These are phyloP conservation scores for Anoplolepis gracilipes DNA, from an alignment of 1,140 invertebrate genomes.

Conservation along the genomic window DNA sequence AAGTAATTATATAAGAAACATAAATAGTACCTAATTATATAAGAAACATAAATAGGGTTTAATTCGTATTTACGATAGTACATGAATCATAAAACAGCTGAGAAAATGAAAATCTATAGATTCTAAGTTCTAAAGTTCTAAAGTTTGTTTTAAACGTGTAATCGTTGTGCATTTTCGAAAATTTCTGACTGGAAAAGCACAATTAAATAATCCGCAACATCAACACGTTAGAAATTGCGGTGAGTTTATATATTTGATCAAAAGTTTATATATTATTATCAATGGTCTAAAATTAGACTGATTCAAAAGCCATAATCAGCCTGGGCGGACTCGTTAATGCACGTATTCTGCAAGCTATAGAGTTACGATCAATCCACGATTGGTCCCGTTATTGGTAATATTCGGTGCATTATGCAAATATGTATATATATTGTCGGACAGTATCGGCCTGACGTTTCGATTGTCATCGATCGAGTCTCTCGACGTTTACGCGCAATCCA, in stretches of 20 bases:
- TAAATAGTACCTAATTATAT: neutral
- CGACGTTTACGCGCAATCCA: conserved; percentile 49
- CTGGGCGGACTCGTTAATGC: conserved; percentile 40
- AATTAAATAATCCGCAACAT: neutral
- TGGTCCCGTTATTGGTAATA: conserved; percentile 57
- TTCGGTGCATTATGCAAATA: conserved; percentile 60
- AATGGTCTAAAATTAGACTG: conserved; percentile 36
- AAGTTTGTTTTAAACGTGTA: neutral
- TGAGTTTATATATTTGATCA: conserved; percentile 8
- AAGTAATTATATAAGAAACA: neutral
- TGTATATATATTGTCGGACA: conserved; percentile 49
- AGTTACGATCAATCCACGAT: conserved; percentile 54
- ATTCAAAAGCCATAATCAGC: conserved; percentile 35
- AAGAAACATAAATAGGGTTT: neutral
- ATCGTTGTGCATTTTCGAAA: neutral
- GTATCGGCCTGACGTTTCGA: conserved; percentile 21
- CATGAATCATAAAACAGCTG: neutral
- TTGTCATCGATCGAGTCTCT: conserved; percentile 44
- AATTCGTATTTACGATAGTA: neutral
- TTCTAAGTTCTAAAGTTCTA: neutral
- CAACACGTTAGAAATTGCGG: neutral
- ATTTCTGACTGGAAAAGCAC: neutral
- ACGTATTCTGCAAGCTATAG: conserved; percentile 30
- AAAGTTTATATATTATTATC: neutral
- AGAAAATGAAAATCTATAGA: neutral